Conservation (phyloP, 2,113 vertebrate genomes). For the Vimba vimba region DNA sequence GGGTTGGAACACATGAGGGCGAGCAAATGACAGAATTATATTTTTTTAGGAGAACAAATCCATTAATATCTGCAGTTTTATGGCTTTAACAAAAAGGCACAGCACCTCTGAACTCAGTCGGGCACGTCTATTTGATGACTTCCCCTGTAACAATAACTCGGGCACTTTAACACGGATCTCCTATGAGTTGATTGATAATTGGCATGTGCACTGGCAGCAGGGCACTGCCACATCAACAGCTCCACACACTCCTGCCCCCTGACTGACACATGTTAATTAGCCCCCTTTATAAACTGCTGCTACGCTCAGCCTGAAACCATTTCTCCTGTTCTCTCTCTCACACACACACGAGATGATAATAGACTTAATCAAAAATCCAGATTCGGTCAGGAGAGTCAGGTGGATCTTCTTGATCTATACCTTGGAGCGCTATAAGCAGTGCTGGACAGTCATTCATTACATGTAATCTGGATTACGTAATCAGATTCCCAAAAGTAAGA, state of each 20-base stretch:
- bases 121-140: slow-evolving; percentile 27
- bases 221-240: slow-evolving; percentile 50
- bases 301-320: slow-evolving; percentile 50
- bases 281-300: slow-evolving; percentile 50
- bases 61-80: not conserved
- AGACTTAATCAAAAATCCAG: slow-evolving; percentile 20
- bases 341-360: not conserved
- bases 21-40: not conserved
- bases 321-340: not conserved
- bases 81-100: not conserved
- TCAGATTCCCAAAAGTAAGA: no score
- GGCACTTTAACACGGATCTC: slow-evolving; percentile 49
- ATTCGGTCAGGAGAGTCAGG: not conserved
- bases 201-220: slow-evolving; percentile 50
- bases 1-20: not conserved
- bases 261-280: slow-evolving; percentile 64
- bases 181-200: slow-evolving; percentile 58
- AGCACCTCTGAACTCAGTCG: slow-evolving; percentile 8
- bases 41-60: not conserved
- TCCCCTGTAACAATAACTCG: slow-evolving; percentile 38
- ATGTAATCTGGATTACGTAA: no score
- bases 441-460: no score
- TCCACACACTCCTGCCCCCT: slow-evolving; percentile 50
- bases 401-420: not conserved
- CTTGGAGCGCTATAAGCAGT: not conserved